Percentiles rank a stretch among this genome's conserved stretches.
Conservation (phyloP, 35 echinoderm and acorn worm genomes). For the Acanthaster planci region DNA sequence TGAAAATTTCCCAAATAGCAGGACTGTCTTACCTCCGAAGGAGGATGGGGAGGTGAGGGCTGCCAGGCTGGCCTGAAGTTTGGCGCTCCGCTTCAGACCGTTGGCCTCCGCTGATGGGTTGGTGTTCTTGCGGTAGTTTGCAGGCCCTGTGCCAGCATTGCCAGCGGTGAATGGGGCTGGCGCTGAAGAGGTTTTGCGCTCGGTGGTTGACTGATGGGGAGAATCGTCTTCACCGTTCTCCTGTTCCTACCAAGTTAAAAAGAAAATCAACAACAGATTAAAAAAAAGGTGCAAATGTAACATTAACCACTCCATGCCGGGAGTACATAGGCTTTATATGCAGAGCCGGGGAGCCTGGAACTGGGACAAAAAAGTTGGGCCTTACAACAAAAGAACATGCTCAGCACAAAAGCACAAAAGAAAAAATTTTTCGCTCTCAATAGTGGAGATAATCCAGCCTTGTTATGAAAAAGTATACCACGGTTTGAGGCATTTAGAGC, state of each 20-base stretch:
- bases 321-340: too few species aligned
- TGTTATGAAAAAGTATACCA: too few species aligned
- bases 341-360: too few species aligned
- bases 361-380: too few species aligned
- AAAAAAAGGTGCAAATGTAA: too few species aligned
- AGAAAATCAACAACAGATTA: too few species aligned
- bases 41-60: neutral
- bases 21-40: neutral
- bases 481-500: too few species aligned
- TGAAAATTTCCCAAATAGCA: neutral
- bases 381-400: too few species aligned
- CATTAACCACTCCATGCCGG: too few species aligned
- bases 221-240: neutral
- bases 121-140: constrained; percentile 29
- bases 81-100: neutral
- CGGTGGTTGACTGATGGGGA: neutral
- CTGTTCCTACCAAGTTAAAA: neutral
- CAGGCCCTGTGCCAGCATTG: neutral
- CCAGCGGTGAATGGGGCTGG: neutral
- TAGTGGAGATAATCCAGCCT: too few species aligned
- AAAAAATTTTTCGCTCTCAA: too few species aligned
- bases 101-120: neutral
- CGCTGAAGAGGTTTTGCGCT: neutral
- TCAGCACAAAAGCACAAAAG: too few species aligned
- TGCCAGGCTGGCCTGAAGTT: neutral